A percentile compares a stretch with the other conserved stretches of the same genome.
phyloP scores from a whole-genome alignment of 1,140 invertebrate species.

The Palaemon carinicauda region DNA sequence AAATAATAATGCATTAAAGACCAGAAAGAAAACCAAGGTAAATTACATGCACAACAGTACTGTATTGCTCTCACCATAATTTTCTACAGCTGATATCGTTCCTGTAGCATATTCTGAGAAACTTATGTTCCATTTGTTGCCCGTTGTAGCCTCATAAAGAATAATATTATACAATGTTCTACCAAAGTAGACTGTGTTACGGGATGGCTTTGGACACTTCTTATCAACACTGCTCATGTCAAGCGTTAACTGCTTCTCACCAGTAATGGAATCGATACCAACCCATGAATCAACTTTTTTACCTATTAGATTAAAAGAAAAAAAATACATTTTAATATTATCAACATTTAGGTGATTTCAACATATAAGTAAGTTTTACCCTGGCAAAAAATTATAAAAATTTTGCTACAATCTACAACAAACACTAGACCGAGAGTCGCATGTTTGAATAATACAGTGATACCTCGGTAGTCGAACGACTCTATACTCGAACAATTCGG shows the following conservation, averaged over 20 bases:
- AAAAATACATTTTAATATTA: not conserved
- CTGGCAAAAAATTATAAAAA: too few relatives aligned
- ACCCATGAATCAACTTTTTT: conserved; percentile 97
- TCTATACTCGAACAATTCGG: too few relatives aligned
- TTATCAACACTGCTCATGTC: conserved; percentile 74
- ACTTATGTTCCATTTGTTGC: conserved; percentile 57
- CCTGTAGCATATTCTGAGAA: conserved; percentile 82
- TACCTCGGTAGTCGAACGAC: too few relatives aligned
- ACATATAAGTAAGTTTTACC: too few relatives aligned
- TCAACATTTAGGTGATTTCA: not conserved
- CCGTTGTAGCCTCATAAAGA: conserved; percentile 51
- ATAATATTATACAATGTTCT: conserved; percentile 58
- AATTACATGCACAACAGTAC: not conserved
- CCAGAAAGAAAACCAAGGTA: too few relatives aligned
- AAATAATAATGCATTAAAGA: too few relatives aligned
- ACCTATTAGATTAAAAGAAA: conserved; percentile 63
- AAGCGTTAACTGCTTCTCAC: conserved; percentile 81
- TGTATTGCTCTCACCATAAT: conserved; percentile 76
- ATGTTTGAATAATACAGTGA: too few relatives aligned
- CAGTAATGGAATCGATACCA: conserved; percentile 89
- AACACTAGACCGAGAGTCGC: too few relatives aligned
- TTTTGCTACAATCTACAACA: too few relatives aligned
- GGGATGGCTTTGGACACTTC: conserved; percentile 61
- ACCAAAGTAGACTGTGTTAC: conserved; percentile 56
- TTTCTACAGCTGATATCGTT: conserved; percentile 75